Base-by-base conservation (phyloP, 2,797 vertebrate species). In the Poecilia picta region DNA sequence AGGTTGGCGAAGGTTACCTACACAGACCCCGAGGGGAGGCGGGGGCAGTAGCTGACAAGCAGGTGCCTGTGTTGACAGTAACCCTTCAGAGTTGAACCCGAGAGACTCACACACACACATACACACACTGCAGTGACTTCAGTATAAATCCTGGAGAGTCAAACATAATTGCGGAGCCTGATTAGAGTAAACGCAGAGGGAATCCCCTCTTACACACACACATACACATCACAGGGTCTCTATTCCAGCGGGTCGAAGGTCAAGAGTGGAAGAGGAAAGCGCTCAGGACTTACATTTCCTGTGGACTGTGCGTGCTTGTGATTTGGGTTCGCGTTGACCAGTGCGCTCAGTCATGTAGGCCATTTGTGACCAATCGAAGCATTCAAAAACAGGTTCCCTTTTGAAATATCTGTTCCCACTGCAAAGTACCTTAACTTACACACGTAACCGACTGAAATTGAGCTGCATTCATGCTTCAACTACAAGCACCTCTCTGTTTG, bases 1-100 rank as follows among this genome's bases (percentile, higher is more conserved):
- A 96, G 96, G 86, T 89, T 88, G 90, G 77, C 62, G 73, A 84
- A 92, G 97, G 97, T 98, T 97, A 97, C 79, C 88, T 94, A 95
- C 87, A 95, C 94, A 96, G 80, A 92, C 93, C 94, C 94, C 91
- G 72, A 57, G 77, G 86, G 92, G 94, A n/a, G 87, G 78, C 81
- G 93, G 89, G 80, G 71, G 80, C 83, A 87, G 89, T 85, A 81
- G 87, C 80, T 89, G 87, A 92, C 91, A 92, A 90, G 92, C 97
- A 97, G 96, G 96, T 97, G 96, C 86, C 89, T 93, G 78, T 83
- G 93, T 82, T 36, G 73, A 94, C 87, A 94, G 92, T 91, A 89
- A 89, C 89, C 91, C 85, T 88, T 89, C 90, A 87, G 79, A 83
- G 81, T 86, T 90, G 81, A 91, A 88, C 86, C 76, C 80, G 71